Conservation (phyloP, 2,888 invertebrate species). For the Chydorus sphaericus region DNA sequence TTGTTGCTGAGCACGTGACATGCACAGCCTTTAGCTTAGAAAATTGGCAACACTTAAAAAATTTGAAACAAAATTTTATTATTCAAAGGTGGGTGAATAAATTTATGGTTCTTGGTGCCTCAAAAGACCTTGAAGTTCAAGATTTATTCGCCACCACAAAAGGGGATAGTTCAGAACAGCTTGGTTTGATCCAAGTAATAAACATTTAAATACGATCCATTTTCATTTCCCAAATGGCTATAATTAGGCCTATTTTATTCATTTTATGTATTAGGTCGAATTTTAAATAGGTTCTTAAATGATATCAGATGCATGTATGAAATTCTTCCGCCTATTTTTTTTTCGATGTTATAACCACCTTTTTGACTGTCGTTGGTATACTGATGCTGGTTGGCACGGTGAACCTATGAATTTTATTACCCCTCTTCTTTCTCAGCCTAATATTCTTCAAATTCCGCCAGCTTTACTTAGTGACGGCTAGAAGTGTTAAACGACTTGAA, state of each 20-base stretch:
- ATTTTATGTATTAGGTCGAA: no score
- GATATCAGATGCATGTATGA: no score
- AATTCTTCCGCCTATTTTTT: no score
- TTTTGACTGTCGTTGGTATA: constrained; percentile 29
- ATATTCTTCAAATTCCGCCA: constrained; percentile 30
- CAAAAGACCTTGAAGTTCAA: constrained; percentile 49
- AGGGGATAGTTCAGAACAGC: constrained; percentile 47
- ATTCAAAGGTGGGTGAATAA: constrained; percentile 59
- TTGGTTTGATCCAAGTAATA: constrained; percentile 54
- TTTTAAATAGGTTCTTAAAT: no score
- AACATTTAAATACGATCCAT: no score
- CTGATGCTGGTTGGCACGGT: constrained; percentile 32
- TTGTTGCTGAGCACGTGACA: background rate
- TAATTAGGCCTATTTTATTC: no score
- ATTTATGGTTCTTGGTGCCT: constrained; percentile 57
- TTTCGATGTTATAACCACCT: no score
- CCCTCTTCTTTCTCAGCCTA: constrained; percentile 27
- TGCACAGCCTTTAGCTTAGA: background rate
- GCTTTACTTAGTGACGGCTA: constrained; percentile 32
- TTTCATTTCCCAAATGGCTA: no score
- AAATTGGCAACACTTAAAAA: background rate
- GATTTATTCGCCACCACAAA: constrained; percentile 58
- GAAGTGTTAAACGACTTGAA: constrained; percentile 35
- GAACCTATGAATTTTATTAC: constrained; percentile 29
- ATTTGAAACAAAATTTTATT: background rate